A percentile compares a stretch with the other conserved stretches of the same genome.
Evolutionary conservation across 2,113 vertebrate genomes (phyloP).

Genomic region (Taxidea taxus): DNA sequence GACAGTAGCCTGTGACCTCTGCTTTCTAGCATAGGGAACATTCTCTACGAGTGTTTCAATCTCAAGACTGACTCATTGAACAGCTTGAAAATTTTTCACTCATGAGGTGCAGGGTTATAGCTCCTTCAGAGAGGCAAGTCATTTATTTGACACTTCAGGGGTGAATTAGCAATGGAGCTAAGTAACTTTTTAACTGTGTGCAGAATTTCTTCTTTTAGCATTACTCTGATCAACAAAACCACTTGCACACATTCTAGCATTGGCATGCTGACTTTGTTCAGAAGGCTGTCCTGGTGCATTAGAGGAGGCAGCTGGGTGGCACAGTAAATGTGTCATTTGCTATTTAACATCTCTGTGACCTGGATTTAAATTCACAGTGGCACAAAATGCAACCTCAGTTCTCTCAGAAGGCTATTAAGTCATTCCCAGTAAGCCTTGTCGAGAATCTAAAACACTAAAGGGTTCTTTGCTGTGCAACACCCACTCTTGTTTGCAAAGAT

Average conservation of each 20-base stretch:
- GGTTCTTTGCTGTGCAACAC: constrained; percentile 30
- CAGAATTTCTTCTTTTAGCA: constrained; percentile 64
- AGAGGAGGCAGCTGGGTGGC: constrained; percentile 85
- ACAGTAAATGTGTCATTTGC: constrained; percentile 87
- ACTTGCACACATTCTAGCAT: constrained; percentile 74
- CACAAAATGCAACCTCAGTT: constrained; percentile 86
- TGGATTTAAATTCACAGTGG: constrained; percentile 86
- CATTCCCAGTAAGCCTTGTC: constrained; percentile 80
- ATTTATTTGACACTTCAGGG: constrained; percentile 74
- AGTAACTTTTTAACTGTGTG: constrained; percentile 76
- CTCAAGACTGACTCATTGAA: constrained; percentile 53
- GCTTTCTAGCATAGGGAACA: neutral
- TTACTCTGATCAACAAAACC: constrained; percentile 71
- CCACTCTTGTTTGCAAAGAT: constrained; percentile 57
- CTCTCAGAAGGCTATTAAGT: constrained; percentile 83
- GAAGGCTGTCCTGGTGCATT: constrained; percentile 79
- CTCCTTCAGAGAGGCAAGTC: constrained; percentile 62
- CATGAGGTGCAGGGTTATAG: constrained; percentile 52
- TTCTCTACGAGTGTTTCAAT: constrained; percentile 34
- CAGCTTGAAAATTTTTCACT: constrained; percentile 45
- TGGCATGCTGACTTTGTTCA: constrained; percentile 80
- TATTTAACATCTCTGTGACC: constrained; percentile 88
- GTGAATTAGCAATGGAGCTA: constrained; percentile 70
- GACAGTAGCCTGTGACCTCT: constrained; percentile 48
- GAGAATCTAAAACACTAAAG: constrained; percentile 78